Conservation (phyloP, 1,140 invertebrate genomes). For the Ladona fulva region DNA sequence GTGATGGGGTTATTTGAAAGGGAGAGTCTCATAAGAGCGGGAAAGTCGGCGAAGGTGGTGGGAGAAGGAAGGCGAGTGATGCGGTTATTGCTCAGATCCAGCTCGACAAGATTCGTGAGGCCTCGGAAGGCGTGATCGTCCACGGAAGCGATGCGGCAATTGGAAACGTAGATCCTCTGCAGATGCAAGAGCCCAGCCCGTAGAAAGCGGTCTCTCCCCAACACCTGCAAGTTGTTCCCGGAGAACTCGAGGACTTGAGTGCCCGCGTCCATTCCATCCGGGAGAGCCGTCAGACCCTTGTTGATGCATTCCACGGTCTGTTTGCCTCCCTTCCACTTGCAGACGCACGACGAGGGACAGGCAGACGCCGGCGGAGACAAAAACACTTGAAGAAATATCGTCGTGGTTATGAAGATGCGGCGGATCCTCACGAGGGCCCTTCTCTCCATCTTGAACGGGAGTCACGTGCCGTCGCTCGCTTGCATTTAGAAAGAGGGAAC, state of each 20-base stretch:
- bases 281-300: conserved; percentile 61
- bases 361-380: conserved; percentile 26
- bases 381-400: not conserved
- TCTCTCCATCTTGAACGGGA: no score
- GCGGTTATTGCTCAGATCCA: conserved; percentile 76
- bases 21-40: conserved; percentile 68
- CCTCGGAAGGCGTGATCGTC: conserved; percentile 70
- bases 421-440: no score
- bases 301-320: conserved; percentile 78
- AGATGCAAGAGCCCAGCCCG: conserved; percentile 71
- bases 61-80: conserved; percentile 60
- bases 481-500: no score
- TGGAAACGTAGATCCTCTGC: conserved; percentile 71
- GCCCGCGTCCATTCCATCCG: conserved; percentile 71
- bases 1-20: conserved; percentile 73
- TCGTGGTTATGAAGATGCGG: not conserved
- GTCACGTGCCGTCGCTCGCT: no score
- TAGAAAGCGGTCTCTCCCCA: conserved; percentile 66
- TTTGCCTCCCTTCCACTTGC: conserved; percentile 88
- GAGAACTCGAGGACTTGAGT: conserved; percentile 82
- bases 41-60: conserved; percentile 63
- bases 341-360: conserved; percentile 67
- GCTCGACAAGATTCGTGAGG: conserved; percentile 76
- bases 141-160: conserved; percentile 64
- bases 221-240: conserved; percentile 65